Evolutionary conservation across 2,888 invertebrate species (phyloP), one percentile per base, ranked within the genome.

Genomic region (Helicoverpa assulta): DNA sequence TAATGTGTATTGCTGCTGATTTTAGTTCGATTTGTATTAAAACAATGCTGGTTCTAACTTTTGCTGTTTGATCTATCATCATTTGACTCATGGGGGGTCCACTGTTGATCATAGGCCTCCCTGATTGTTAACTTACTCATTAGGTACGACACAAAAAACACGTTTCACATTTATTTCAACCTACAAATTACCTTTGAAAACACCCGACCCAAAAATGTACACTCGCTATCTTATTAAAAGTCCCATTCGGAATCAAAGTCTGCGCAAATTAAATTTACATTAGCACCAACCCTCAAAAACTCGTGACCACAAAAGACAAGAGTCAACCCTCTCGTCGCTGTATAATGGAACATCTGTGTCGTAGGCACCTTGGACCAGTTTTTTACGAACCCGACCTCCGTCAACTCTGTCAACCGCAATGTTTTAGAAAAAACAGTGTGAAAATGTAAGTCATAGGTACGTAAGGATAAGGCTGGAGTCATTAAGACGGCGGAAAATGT

Each of bases 281-380:
- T 84, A 84, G 69, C 82, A 73, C 73, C 51, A 58, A 53, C 52
- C 37, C 62, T 66, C 58, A 54, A 81, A 81, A 78, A 81, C 66
- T 57, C 67, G 52, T 70, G 67, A 60, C 63, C 63, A 84, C 79
- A 81, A 81, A 79, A 82, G 84, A 82, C 81, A 81, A 84, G 70
- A 84, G 79, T 82, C 84, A 84, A 84, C 81, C 80, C 84, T 63
- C 81, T 77, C 76, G 57, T 73, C 72, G 52, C 63, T 54, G 58
- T 55, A 77, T 86, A 84, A 84, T 84, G 85, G 86, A 85, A 86
- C 84, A 84, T 81, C 76, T 86, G 79, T 84, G 86, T 86, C 67
- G 73, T 67, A 40, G 65, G 74, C 82, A 72, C 76, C 61, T 65
- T 73, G 67, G 70, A 70, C 73, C 74, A 72, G 52, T 72, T 84